Evolutionary conservation across 2,113 vertebrate species (phyloP).

Genomic region (Neogobius melanostomus): DNA sequence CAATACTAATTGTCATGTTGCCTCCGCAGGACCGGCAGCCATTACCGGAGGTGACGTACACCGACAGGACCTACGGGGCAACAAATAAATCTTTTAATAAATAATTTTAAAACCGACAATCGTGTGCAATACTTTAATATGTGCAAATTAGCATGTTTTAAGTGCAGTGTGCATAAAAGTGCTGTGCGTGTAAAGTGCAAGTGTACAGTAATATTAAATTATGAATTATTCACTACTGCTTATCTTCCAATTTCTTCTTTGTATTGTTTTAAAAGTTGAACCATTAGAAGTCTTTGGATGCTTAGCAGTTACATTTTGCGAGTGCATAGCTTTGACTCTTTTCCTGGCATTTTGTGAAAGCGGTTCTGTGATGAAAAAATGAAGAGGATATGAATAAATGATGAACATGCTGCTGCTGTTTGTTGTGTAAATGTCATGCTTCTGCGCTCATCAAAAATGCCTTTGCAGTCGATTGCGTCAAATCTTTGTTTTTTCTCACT

Average conservation of each 20-base stretch:
- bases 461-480: neutral
- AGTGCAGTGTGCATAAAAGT: too few relatives aligned
- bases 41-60: too few relatives aligned
- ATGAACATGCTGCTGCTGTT: constrained; percentile 1
- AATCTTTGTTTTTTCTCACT: neutral
- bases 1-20: too few relatives aligned
- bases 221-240: neutral
- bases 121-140: too few relatives aligned
- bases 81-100: too few relatives aligned
- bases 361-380: neutral
- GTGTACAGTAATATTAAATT: too few relatives aligned
- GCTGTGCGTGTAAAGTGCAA: too few relatives aligned
- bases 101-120: too few relatives aligned
- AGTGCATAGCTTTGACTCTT: neutral
- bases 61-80: too few relatives aligned
- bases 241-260: neutral
- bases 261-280: neutral
- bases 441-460: constrained; percentile 7
- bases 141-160: too few relatives aligned
- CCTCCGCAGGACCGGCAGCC: too few relatives aligned
- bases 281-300: neutral
- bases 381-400: neutral
- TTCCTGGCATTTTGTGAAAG: constrained; percentile 6
- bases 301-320: neutral
- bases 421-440: constrained; percentile 8